phyloP scores from a whole-genome alignment of 1,140 invertebrate species.

The Drosophila aff. region DNA sequence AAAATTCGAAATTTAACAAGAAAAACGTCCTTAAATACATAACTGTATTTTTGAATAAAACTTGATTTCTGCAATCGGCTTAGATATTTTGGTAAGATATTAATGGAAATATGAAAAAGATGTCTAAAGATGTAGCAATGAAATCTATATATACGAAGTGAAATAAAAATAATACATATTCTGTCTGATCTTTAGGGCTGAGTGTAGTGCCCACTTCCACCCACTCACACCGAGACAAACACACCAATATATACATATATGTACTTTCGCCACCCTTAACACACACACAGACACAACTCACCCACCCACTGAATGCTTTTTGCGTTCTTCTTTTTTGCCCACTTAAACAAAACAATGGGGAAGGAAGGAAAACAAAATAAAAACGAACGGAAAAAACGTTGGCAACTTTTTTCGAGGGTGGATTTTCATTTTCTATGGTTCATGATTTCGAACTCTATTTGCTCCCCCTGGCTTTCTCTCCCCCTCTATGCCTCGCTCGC shows the following conservation, averaged over 20 bases:
- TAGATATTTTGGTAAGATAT: too few species aligned
- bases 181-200: background rate
- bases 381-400: conserved; percentile 56
- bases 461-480: conserved; percentile 34
- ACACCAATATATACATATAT: conserved; percentile 14
- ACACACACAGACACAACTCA: conserved; percentile 20
- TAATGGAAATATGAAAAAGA: too few species aligned
- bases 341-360: conserved; percentile 64
- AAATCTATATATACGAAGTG: too few species aligned
- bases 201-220: conserved; percentile 22
- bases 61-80: too few species aligned
- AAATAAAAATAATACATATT: background rate
- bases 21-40: too few species aligned
- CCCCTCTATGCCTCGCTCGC: background rate
- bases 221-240: conserved; percentile 28
- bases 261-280: conserved; percentile 21
- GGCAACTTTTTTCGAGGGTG: conserved; percentile 79
- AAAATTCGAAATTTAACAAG: background rate
- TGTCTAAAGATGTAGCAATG: background rate
- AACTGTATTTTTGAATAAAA: background rate
- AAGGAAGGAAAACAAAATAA: conserved; percentile 54
- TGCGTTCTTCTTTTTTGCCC: conserved; percentile 69
- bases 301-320: conserved; percentile 64
- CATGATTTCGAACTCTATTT: conserved; percentile 82
- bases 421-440: conserved; percentile 82